Conservation (phyloP, 2,797 vertebrate species). For the Natrix natrix region DNA sequence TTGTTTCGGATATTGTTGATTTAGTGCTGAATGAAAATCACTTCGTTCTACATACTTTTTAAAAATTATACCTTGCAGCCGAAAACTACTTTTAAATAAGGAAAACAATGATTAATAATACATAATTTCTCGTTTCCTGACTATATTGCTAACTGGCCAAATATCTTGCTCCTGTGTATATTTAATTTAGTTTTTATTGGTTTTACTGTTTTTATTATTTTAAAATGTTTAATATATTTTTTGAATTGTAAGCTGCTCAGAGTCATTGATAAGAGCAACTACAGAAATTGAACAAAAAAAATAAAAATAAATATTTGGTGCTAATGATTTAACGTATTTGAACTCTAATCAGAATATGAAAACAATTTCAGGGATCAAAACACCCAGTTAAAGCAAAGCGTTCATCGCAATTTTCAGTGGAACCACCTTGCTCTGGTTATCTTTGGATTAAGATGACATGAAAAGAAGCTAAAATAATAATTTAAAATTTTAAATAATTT, state of each 20-base stretch:
- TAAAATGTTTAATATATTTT: background rate
- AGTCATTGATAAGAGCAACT: background rate
- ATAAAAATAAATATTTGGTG: background rate
- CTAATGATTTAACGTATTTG: background rate
- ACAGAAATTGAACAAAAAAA: background rate
- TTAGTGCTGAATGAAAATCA: background rate
- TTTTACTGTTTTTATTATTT: background rate
- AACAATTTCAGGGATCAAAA: background rate
- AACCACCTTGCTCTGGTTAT: background rate
- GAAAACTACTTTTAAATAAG: background rate
- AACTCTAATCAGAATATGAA: background rate
- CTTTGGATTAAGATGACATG: background rate
- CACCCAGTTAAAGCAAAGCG: background rate
- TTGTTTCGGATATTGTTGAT: background rate
- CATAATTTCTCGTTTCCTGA: background rate
- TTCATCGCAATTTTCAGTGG: background rate
- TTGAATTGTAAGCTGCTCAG: background rate
- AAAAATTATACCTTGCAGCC: background rate
- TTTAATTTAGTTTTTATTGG: background rate
- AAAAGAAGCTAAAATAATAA: background rate
- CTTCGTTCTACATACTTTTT: background rate
- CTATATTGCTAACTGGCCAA: background rate
- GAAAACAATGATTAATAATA: background rate
- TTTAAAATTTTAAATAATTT: background rate
- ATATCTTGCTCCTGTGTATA: background rate